These are phyloP conservation scores for Sebastes iracundus DNA, from an alignment of 2,797 vertebrate species.

Conservation along the genomic window DNA sequence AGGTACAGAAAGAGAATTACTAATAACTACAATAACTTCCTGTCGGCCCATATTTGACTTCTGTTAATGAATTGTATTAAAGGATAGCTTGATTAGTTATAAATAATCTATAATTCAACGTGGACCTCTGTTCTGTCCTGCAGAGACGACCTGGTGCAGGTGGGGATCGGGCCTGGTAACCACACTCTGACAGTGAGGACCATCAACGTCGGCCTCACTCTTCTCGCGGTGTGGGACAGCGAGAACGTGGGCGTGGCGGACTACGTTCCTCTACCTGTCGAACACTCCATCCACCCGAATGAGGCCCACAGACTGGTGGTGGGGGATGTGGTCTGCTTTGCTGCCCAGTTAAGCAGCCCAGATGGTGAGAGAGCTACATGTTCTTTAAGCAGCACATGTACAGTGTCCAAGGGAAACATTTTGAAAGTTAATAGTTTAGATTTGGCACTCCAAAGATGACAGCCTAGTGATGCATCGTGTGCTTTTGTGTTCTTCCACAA, in stretches of 20 bases:
- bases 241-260: conserved; percentile 87
- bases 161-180: conserved; percentile 87
- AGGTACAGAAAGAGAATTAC: not conserved
- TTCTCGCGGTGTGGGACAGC: conserved; percentile 87
- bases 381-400: not conserved
- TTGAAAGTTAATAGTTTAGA: not conserved
- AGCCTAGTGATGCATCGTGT: not conserved
- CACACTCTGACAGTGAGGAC: conserved; percentile 88
- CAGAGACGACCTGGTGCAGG: conserved; percentile 94
- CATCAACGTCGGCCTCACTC: conserved; percentile 88
- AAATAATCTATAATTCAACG: not conserved
- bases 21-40: not conserved
- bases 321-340: conserved; percentile 89
- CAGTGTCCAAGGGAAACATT: not conserved
- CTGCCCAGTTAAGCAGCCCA: conserved; percentile 61
- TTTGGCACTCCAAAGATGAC: not conserved
- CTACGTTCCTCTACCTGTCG: conserved; percentile 90
- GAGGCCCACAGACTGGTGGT: conserved; percentile 80
- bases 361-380: conserved; percentile 71
- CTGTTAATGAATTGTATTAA: not conserved
- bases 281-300: conserved; percentile 86
- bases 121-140: not conserved
- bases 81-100: not conserved
- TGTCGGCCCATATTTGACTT: too few relatives aligned
- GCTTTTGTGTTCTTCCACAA: not conserved